Evolutionary conservation across 2,888 invertebrate genomes (phyloP), one percentile per base, ranked within the genome.

Genomic region (Biston betularia): DNA sequence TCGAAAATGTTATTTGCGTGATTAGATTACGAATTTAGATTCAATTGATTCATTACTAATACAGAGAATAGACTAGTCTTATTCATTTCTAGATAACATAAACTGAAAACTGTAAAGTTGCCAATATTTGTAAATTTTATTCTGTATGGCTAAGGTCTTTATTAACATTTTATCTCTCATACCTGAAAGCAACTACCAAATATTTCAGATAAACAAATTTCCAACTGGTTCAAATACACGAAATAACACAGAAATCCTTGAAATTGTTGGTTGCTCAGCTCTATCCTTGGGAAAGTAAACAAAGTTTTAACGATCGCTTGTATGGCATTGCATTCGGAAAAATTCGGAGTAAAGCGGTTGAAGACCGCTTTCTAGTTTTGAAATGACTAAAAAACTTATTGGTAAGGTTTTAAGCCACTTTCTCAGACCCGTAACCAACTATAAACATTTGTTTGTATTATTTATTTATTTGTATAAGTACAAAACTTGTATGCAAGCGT

Each of bases 181-280:
- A 62, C 42, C 34, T 6, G 24, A 57, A 49, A 61, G 35, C n/a
- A 48, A n/a, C 33, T 54, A 46, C 50, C 15, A 58, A 63, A 65
- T 68, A 54, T 65, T 68, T 69, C 46, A 40, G 46, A n/a, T 52
- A 53, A 59, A 49, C 24, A 61, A 59, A 62, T 59, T 59, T 57
- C 50, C 46, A 60, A 56, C 50, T 65, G 49, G n/a, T 61, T 61
- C 14, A 61, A 69, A 69, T 63, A 70, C 65, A 69, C 46, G 49
- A 55, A 60, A 72, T 61, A 68, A 50, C 56, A 62, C 35, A 54
- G 55, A 55, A 63, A 72, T 69, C 72, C 69, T 68, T 62, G 50
- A 71, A 68, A 78, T 72, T 72, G 68, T 76, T 79, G 64, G 68
- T 76, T 79, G 64, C 65, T n/a, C 34, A 15, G 12, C 12, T 44